These are phyloP conservation scores for Clostera curtula DNA, from an alignment of 2,888 invertebrate species.

Conservation along the genomic window DNA sequence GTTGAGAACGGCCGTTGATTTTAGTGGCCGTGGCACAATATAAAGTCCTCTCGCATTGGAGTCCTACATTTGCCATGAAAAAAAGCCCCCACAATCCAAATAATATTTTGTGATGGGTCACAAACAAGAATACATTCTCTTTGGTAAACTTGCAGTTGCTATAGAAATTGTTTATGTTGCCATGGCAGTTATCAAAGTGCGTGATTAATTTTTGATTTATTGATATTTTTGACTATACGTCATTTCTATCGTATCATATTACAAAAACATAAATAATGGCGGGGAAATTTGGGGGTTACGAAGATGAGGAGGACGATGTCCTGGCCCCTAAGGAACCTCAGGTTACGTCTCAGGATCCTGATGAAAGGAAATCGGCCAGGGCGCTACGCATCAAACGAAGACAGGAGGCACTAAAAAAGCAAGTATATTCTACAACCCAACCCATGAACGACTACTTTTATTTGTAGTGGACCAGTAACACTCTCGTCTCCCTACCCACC, in stretches of 20 bases:
- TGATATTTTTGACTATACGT: conserved; percentile 3
- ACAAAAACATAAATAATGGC: conserved; percentile 26
- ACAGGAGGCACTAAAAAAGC: conserved; percentile 75
- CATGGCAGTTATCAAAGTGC: conserved; percentile 1
- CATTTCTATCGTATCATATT: conserved; percentile 3
- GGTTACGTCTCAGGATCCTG: conserved; percentile 77
- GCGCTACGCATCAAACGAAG: conserved; percentile 79
- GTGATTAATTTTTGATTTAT: too few relatives aligned
- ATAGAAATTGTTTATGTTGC: conserved; percentile 4
- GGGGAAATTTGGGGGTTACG: conserved; percentile 33
- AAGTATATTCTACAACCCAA: conserved; percentile 9
- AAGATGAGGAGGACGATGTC: conserved; percentile 59
- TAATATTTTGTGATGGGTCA: conserved; percentile 5
- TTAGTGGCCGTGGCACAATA: too few relatives aligned
- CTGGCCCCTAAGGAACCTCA: conserved; percentile 73
- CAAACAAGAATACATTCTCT: conserved; percentile 3
- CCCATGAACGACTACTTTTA: too few relatives aligned
- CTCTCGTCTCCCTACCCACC: too few relatives aligned
- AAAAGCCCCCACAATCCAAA: too few relatives aligned
- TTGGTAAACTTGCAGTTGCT: too few relatives aligned
- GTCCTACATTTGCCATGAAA: too few relatives aligned
- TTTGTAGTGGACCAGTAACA: too few relatives aligned
- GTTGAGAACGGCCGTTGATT: too few relatives aligned
- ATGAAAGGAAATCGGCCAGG: conserved; percentile 82
- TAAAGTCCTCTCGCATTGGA: too few relatives aligned